These are phyloP conservation scores for Campaea margaritaria DNA, from an alignment of 2,888 invertebrate species.

Conservation along the genomic window DNA sequence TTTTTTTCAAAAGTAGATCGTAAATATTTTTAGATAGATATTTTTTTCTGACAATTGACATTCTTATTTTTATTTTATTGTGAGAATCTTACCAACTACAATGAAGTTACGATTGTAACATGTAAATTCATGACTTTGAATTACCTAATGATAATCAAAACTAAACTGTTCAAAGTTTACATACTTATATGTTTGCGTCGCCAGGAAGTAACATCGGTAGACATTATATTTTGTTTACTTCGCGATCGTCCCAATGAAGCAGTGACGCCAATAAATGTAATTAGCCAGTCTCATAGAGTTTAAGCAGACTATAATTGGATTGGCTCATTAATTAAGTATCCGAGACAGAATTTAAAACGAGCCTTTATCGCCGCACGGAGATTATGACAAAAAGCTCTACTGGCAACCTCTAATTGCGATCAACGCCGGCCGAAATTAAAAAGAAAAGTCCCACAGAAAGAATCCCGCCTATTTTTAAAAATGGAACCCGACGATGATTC, in stretches of 20 bases:
- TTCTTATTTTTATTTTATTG: neutral
- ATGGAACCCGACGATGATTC: slow-evolving; percentile 81
- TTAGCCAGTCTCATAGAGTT: slow-evolving; percentile 46
- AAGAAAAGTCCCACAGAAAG: slow-evolving; percentile 82
- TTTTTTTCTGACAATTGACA: too few relatives aligned
- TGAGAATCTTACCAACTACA: neutral
- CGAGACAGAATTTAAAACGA: slow-evolving; percentile 60
- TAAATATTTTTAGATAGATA: too few relatives aligned
- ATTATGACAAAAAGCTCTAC: slow-evolving; percentile 76
- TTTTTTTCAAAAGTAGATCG: too few relatives aligned
- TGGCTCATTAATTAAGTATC: slow-evolving; percentile 65
- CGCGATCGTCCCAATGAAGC: slow-evolving; percentile 20
- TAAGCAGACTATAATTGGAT: slow-evolving; percentile 49
- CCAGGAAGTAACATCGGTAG: too few relatives aligned
- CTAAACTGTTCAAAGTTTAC: slow-evolving; percentile 8
- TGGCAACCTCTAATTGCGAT: slow-evolving; percentile 80
- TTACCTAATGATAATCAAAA: too few relatives aligned
- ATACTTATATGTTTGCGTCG: slow-evolving; percentile 11
- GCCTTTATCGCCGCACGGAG: slow-evolving; percentile 65
- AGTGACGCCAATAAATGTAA: slow-evolving; percentile 46
- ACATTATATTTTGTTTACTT: slow-evolving; percentile 14
- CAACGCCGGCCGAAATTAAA: slow-evolving; percentile 82
- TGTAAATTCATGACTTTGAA: too few relatives aligned
- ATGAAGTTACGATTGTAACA: too few relatives aligned
- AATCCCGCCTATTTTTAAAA: slow-evolving; percentile 86